Percentiles rank a stretch among this genome's conserved stretches.
Conservation (phyloP, 2,888 invertebrate genomes). For the Macroteleia sp. region DNA sequence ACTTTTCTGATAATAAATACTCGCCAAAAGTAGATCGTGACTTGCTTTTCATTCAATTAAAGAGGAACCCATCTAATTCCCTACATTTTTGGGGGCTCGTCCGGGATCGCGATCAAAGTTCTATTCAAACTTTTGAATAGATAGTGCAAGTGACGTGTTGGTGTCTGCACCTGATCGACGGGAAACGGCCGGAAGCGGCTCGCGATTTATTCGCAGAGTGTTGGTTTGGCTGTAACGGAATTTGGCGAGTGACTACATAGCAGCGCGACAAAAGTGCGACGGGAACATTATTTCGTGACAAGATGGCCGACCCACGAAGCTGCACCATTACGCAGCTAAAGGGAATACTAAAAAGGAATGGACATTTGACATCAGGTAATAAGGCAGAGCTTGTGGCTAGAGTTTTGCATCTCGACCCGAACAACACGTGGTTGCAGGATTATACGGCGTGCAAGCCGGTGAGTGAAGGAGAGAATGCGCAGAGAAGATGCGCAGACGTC, state of each 20-base stretch:
- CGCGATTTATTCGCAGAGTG: background rate
- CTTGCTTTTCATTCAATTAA: background rate
- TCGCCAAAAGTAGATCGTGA: background rate
- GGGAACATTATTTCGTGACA: background rate
- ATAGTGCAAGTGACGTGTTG: background rate
- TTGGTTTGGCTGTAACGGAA: background rate
- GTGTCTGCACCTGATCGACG: background rate
- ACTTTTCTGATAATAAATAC: background rate
- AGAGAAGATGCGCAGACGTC: too few relatives aligned
- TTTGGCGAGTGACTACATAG: too few relatives aligned
- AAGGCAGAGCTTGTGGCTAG: too few relatives aligned
- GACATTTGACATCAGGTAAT: background rate
- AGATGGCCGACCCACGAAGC: slow-evolving; percentile 9
- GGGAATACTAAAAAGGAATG: background rate
- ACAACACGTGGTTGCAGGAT: too few relatives aligned
- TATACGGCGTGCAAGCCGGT: too few relatives aligned
- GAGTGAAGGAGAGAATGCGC: too few relatives aligned
- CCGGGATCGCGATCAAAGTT: background rate
- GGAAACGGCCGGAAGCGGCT: background rate
- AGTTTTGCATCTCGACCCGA: too few relatives aligned
- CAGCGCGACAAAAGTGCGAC: background rate
- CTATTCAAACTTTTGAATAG: background rate
- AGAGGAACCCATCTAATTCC: background rate
- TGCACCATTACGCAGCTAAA: slow-evolving; percentile 7
- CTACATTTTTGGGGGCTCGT: background rate